These are phyloP conservation scores for Pao palembangensis DNA, from an alignment of 2,113 vertebrate genomes.

Conservation along the genomic window DNA sequence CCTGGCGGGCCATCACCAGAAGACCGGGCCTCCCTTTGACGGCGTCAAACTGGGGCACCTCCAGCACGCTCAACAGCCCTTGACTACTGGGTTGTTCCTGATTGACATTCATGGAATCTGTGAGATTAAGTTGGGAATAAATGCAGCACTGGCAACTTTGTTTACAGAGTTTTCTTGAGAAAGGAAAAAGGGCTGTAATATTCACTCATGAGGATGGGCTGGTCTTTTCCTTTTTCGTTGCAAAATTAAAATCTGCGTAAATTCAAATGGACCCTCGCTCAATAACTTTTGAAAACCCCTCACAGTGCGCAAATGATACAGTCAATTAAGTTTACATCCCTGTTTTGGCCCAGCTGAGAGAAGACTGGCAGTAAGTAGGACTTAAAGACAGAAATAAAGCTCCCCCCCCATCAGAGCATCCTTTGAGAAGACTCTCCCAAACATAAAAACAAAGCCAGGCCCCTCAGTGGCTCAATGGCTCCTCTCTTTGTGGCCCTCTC, in stretches of 20 bases:
- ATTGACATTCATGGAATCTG: slow-evolving; percentile 42
- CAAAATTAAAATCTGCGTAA: not conserved
- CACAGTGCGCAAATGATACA: slow-evolving; percentile 39
- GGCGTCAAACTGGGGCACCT: slow-evolving; percentile 39
- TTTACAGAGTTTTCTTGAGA: not conserved
- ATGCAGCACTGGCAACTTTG: not conserved
- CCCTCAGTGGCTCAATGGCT: slow-evolving; percentile 63
- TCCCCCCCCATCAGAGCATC: slow-evolving; percentile 54
- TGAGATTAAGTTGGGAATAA: slow-evolving; percentile 1
- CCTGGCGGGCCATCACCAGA: slow-evolving; percentile 45
- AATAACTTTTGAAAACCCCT: slow-evolving; percentile 20
- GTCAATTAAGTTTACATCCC: slow-evolving; percentile 53
- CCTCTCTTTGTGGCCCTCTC: slow-evolving; percentile 71
- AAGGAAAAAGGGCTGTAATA: too few relatives aligned
- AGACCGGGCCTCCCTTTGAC: slow-evolving; percentile 52
- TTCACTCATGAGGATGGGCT: too few relatives aligned
- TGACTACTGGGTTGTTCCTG: slow-evolving; percentile 10
- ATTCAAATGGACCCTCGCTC: slow-evolving; percentile 1
- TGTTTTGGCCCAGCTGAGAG: slow-evolving; percentile 48
- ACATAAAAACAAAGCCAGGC: slow-evolving; percentile 70
- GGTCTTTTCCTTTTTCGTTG: not conserved
- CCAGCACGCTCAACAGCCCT: slow-evolving; percentile 13
- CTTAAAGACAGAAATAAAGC: slow-evolving; percentile 58
- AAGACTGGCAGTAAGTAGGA: slow-evolving; percentile 44
- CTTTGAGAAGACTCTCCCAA: slow-evolving; percentile 62